Evolutionary conservation across 2,888 invertebrate genomes (phyloP).

Genomic region (Trichacis sp.): DNA sequence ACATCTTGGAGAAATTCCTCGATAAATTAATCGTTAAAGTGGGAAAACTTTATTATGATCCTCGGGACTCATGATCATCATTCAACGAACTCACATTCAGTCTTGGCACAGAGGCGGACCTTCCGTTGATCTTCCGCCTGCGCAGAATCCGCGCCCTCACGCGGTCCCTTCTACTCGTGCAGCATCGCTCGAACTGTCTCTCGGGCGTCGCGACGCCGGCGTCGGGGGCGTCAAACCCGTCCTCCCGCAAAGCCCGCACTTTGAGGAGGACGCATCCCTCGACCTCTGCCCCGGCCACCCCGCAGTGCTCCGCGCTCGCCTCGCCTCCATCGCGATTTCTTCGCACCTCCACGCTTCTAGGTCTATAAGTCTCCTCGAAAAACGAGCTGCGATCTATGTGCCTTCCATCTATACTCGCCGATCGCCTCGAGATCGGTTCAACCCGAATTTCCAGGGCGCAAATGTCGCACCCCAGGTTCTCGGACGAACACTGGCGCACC

Average conservation of each 20-base stretch:
- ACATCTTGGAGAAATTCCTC: too few species aligned
- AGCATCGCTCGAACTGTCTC: constrained; percentile 57
- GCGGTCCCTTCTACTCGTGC: constrained; percentile 64
- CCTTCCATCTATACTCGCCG: constrained; percentile 41
- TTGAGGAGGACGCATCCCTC: constrained; percentile 60
- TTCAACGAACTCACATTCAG: constrained; percentile 59
- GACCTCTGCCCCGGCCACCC: constrained; percentile 44
- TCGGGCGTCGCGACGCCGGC: constrained; percentile 32
- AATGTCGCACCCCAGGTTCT: constrained; percentile 44
- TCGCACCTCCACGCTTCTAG: constrained; percentile 39
- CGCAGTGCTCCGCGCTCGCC: constrained; percentile 49
- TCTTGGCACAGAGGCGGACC: constrained; percentile 68
- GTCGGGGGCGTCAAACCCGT: constrained; percentile 17
- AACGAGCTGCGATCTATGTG: constrained; percentile 46
- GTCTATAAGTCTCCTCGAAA: constrained; percentile 47
- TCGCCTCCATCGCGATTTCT: constrained; percentile 48
- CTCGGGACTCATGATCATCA: constrained; percentile 6
- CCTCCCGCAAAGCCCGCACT: constrained; percentile 51
- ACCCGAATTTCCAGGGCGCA: too few species aligned
- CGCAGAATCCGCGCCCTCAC: constrained; percentile 64
- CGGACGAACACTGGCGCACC: constrained; percentile 53
- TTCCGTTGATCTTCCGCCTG: constrained; percentile 63
- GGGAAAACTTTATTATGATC: too few species aligned
- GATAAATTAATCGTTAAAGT: too few species aligned
- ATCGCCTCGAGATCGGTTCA: constrained; percentile 25